phyloP scores from a whole-genome alignment of 92 coral and sea anemone genomes.

The Muricea muricata region DNA sequence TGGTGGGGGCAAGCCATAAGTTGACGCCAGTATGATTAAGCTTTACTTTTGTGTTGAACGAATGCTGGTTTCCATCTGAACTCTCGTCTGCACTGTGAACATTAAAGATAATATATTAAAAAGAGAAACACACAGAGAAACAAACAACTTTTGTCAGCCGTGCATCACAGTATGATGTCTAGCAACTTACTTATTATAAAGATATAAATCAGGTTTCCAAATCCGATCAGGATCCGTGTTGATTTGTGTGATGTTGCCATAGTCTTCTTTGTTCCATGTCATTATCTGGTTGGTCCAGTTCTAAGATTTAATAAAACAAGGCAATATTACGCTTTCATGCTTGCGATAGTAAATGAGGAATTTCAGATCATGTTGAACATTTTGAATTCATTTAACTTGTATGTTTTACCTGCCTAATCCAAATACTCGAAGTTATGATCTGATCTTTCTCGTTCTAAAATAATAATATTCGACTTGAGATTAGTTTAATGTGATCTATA shows the following conservation, averaged over 20 bases:
- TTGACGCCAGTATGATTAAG: slow-evolving; percentile 67
- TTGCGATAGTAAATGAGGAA: not conserved
- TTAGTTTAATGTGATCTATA: too few species aligned
- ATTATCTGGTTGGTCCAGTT: slow-evolving; percentile 81
- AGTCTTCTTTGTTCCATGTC: slow-evolving; percentile 77
- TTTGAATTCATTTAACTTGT: not conserved
- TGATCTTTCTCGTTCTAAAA: slow-evolving; percentile 84
- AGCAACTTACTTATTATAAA: slow-evolving; percentile 96
- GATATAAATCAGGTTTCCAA: slow-evolving; percentile 96
- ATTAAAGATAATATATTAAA: too few species aligned
- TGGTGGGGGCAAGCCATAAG: slow-evolving; percentile 87
- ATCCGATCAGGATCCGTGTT: slow-evolving; percentile 77
- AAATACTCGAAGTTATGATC: slow-evolving; percentile 72
- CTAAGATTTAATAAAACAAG: slow-evolving; percentile 31
- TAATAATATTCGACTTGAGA: too few species aligned
- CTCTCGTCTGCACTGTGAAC: slow-evolving; percentile 74
- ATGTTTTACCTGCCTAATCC: slow-evolving; percentile 81
- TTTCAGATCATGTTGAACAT: not conserved
- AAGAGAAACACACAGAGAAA: too few species aligned
- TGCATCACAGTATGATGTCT: too few species aligned
- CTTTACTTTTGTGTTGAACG: slow-evolving; percentile 84
- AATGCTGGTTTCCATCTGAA: slow-evolving; percentile 82
- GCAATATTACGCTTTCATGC: not conserved
- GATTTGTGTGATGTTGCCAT: slow-evolving; percentile 78
- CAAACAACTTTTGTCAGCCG: too few species aligned